A percentile compares a stretch with the other conserved stretches of the same genome.
phyloP scores from a whole-genome alignment of 2,888 invertebrate genomes.

The Ditula angustiorana region DNA sequence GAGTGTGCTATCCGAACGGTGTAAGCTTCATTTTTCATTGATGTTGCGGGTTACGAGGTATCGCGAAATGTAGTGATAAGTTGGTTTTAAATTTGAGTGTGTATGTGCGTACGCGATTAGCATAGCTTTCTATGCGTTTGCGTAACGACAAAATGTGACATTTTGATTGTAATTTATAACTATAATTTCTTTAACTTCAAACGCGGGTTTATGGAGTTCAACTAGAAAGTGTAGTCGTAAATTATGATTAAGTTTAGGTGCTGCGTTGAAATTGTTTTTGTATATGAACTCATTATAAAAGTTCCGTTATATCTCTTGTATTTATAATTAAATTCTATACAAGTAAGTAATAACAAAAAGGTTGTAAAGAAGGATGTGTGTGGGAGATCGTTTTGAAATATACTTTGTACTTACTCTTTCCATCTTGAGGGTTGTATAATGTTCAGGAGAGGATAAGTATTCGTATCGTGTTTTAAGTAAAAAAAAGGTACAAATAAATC shows the following conservation, averaged over 20 bases:
- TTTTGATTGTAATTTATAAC: constrained; percentile 39
- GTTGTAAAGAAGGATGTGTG: too few relatives aligned
- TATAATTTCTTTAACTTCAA: constrained; percentile 38
- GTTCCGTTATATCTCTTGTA: too few relatives aligned
- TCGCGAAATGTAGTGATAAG: background rate
- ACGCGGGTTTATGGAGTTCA: constrained; percentile 25
- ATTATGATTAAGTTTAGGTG: constrained; percentile 25
- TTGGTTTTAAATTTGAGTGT: constrained; percentile 10
- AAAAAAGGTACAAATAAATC: too few relatives aligned
- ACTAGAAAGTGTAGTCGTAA: constrained; percentile 32
- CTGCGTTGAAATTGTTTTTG: constrained; percentile 2
- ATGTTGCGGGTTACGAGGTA: background rate
- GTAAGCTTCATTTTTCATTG: background rate
- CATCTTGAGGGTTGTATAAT: too few relatives aligned
- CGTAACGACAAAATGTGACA: constrained; percentile 39
- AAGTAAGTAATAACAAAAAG: too few relatives aligned
- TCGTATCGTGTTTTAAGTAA: too few relatives aligned
- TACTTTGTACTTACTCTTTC: too few relatives aligned
- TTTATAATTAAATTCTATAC: too few relatives aligned
- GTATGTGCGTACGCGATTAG: constrained; percentile 40
- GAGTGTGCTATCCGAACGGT: background rate
- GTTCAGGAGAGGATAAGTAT: too few relatives aligned
- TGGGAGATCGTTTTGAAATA: too few relatives aligned
- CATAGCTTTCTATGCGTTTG: constrained; percentile 42
- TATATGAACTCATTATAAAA: background rate